Percentiles rank a stretch among this genome's conserved stretches.
Evolutionary conservation across 1,140 invertebrate species (phyloP).

Genomic region (Meteorus sp.): DNA sequence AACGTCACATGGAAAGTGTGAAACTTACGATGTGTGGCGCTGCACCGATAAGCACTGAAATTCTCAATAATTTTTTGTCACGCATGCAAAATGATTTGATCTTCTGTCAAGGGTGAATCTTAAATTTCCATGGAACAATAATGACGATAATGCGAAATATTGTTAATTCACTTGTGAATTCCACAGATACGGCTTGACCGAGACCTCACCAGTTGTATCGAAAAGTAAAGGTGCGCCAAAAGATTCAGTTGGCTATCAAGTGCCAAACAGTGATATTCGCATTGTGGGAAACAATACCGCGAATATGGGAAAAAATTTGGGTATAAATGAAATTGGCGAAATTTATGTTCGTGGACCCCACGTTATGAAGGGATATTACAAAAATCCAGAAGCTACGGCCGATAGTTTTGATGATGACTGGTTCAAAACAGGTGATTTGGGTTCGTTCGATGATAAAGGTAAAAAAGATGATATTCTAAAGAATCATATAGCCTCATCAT

Average conservation of each 20-base stretch:
- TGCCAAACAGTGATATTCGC: conserved; percentile 62
- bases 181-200: conserved; percentile 65
- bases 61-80: conserved; percentile 62
- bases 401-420: conserved; percentile 67
- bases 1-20: conserved; percentile 62
- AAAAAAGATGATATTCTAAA: conserved; percentile 57
- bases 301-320: conserved; percentile 29
- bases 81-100: conserved; percentile 43
- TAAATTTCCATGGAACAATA: neutral
- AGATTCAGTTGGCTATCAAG: conserved; percentile 60
- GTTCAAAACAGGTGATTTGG: conserved; percentile 80
- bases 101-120: conserved; percentile 51
- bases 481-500: conserved; percentile 27
- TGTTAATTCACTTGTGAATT: neutral
- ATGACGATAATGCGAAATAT: conserved; percentile 21
- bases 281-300: conserved; percentile 7
- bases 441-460: conserved; percentile 52
- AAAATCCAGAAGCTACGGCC: conserved; percentile 59
- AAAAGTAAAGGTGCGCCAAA: conserved; percentile 36
- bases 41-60: conserved; percentile 66
- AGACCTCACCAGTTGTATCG: conserved; percentile 61
- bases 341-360: conserved; percentile 35
- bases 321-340: conserved; percentile 36
- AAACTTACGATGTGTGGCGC: conserved; percentile 67
- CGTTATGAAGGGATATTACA: conserved; percentile 62